A percentile compares a stretch with the other conserved stretches of the same genome.
Evolutionary conservation across 2,888 invertebrate species (phyloP).

Genomic region (Acleris holmiana): DNA sequence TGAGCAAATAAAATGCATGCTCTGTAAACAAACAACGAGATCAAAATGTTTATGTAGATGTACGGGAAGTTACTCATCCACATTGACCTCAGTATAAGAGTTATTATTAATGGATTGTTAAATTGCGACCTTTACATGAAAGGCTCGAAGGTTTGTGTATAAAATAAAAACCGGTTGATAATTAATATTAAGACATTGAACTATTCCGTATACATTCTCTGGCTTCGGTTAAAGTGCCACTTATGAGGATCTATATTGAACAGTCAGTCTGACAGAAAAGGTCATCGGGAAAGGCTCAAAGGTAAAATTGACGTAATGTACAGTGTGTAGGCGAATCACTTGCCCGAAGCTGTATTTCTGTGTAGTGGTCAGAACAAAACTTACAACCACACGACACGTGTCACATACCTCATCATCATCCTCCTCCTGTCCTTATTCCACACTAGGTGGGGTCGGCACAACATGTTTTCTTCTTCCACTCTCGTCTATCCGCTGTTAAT

Average conservation of each 20-base stretch:
- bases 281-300: not conserved
- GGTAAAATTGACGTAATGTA: not conserved
- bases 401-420: no score
- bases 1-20: no score
- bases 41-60: not conserved
- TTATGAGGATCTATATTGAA: not conserved
- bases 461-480: no score
- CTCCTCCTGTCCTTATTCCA: no score
- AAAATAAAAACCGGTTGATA: conserved; percentile 1
- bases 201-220: conserved; percentile 14
- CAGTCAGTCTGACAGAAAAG: not conserved
- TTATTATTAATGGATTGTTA: conserved; percentile 1
- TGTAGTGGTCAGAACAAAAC: no score
- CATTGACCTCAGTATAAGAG: not conserved
- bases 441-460: no score
- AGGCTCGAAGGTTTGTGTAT: not conserved
- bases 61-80: not conserved
- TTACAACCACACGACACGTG: no score
- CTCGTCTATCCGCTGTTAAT: no score
- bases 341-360: no score
- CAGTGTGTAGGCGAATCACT: no score
- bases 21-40: no score
- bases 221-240: conserved; percentile 7
- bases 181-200: conserved; percentile 23
- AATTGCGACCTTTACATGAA: conserved; percentile 5